phyloP scores from a whole-genome alignment of 2,797 vertebrate species.

The Argentina silus region DNA sequence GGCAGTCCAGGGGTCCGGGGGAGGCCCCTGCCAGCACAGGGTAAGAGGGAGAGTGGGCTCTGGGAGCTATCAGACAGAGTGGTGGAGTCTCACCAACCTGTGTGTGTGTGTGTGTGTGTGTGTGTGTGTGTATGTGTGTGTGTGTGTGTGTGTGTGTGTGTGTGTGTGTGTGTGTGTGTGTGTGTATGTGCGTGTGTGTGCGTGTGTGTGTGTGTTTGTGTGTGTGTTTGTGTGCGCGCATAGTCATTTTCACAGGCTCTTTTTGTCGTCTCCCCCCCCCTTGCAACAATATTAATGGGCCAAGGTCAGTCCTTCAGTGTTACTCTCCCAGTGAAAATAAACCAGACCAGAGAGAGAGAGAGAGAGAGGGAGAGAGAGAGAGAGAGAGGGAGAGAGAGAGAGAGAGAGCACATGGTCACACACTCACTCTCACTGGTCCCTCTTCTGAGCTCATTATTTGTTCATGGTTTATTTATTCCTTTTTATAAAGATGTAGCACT shows the following conservation, averaged over 20 bases:
- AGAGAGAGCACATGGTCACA: constrained; percentile 19
- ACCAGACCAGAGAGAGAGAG: constrained; percentile 38
- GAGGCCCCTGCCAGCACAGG: constrained; percentile 19
- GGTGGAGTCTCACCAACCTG: constrained; percentile 17
- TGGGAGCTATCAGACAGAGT: constrained; percentile 26
- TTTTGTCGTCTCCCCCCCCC: constrained; percentile 17
- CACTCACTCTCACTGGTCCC: constrained; percentile 18
- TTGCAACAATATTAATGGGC: constrained; percentile 58
- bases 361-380: constrained; percentile 22
- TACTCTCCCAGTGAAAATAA: constrained; percentile 64
- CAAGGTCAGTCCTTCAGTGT: constrained; percentile 57
- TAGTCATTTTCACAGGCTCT: constrained; percentile 18
- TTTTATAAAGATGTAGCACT: constrained; percentile 26
- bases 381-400: constrained; percentile 26
- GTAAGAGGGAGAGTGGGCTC: constrained; percentile 30
- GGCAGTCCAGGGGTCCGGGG: constrained; percentile 12
- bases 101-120: neutral
- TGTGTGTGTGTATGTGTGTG: constrained; percentile 7
- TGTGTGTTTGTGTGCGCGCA: constrained; percentile 1
- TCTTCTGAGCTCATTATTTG: constrained; percentile 51
- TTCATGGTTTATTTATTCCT: constrained; percentile 45
- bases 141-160: constrained; percentile 11
- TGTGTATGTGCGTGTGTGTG: constrained; percentile 1
- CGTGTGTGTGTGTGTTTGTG: constrained; percentile 3
- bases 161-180: constrained; percentile 3